Conservation (phyloP, 2,113 vertebrate genomes). For the Notarius quadriscutis region DNA sequence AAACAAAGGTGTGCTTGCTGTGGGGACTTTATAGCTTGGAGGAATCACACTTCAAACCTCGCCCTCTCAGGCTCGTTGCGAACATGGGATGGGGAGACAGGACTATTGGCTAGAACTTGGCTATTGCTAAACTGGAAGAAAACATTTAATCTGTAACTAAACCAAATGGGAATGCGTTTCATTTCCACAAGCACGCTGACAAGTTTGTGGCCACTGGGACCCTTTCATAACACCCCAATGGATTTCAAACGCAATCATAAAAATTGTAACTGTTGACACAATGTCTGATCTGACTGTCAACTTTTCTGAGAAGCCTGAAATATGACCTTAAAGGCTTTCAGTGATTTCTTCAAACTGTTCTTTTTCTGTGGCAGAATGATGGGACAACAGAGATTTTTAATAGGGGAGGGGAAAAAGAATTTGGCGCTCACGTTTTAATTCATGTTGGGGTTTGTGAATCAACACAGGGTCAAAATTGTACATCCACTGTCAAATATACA, state of each 20-base stretch:
- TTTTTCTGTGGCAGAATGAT: too few species aligned
- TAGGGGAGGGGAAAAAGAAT: too few species aligned
- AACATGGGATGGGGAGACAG: neutral
- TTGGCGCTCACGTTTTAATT: too few species aligned
- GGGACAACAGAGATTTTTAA: too few species aligned
- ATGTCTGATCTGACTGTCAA: too few species aligned
- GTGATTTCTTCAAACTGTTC: too few species aligned
- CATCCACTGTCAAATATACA: too few species aligned
- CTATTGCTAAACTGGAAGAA: neutral
- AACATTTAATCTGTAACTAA: neutral
- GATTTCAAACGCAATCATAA: neutral
- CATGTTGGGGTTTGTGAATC: too few species aligned
- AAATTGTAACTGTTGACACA: neutral
- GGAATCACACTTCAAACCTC: neutral
- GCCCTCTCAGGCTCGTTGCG: neutral
- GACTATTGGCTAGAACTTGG: neutral
- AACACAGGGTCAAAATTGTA: too few species aligned
- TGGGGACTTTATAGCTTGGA: neutral
- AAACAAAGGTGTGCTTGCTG: neutral
- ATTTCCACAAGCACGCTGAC: neutral
- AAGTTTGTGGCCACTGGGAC: neutral
- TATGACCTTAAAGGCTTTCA: too few species aligned
- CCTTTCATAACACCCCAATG: neutral
- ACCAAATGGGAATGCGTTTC: neutral
- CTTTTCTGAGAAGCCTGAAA: neutral